phyloP scores from a whole-genome alignment of 2,797 vertebrate genomes.

The Danio albolineatus region DNA sequence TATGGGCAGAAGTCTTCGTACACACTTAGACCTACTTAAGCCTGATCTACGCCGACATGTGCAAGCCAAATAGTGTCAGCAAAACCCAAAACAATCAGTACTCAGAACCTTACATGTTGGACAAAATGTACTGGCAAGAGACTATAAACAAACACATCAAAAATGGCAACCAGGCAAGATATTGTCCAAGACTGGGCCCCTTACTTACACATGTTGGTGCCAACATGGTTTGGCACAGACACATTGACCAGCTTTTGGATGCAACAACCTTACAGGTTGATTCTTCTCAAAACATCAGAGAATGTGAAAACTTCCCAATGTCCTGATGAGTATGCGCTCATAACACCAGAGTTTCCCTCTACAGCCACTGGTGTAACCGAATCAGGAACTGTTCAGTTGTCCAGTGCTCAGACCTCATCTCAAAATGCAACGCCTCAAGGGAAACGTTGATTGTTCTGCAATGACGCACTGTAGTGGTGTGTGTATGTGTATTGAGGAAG shows the following conservation, averaged over 20 bases:
- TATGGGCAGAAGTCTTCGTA: background rate
- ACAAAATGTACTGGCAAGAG: slow-evolving; percentile 41
- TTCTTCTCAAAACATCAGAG: background rate
- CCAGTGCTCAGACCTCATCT: no score
- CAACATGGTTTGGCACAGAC: slow-evolving; percentile 20
- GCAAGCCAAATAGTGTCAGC: background rate
- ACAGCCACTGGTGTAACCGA: background rate
- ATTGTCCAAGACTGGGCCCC: slow-evolving; percentile 30
- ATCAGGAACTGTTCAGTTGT: background rate
- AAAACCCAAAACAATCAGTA: background rate
- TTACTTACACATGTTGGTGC: slow-evolving; percentile 38
- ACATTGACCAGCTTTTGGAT: slow-evolving; percentile 44
- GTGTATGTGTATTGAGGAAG: no score
- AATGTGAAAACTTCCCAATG: background rate
- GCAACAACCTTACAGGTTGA: background rate
- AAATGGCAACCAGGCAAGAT: slow-evolving; percentile 41
- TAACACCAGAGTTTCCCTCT: background rate
- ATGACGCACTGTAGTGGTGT: no score
- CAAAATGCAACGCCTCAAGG: background rate
- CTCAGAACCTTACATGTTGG: slow-evolving; percentile 28
- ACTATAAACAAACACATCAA: slow-evolving; percentile 12
- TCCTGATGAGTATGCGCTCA: background rate
- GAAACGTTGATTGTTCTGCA: background rate
- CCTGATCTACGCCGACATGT: background rate
- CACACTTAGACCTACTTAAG: background rate